phyloP scores from a whole-genome alignment of 1,140 invertebrate species.

The Campodea augens region DNA sequence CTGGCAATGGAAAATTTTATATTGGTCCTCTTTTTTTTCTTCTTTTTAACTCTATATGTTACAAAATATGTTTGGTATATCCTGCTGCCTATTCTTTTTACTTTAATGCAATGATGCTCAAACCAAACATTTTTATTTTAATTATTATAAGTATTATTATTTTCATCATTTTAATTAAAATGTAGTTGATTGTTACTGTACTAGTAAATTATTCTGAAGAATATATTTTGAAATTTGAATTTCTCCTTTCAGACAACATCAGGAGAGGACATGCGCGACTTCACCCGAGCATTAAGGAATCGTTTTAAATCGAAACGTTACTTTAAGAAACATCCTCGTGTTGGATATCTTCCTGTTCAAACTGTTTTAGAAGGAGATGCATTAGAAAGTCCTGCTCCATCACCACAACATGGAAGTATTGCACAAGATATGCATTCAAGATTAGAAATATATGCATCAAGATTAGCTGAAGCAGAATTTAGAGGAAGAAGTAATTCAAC shows the following conservation, averaged over 20 bases:
- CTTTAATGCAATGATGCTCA: no score
- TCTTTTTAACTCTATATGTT: no score
- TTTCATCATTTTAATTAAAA: no score
- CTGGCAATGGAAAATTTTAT: no score
- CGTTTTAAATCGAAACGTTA: conserved; percentile 96
- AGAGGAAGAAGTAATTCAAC: conserved; percentile 50
- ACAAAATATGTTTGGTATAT: no score
- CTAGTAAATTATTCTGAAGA: no score
- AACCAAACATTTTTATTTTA: no score
- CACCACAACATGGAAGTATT: conserved; percentile 47
- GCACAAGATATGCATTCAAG: conserved; percentile 71
- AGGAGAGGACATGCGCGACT: conserved; percentile 93
- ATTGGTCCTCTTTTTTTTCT: no score
- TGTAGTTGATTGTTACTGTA: no score
- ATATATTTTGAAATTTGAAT: no score
- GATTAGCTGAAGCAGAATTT: conserved; percentile 82
- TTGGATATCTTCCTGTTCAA: conserved; percentile 93
- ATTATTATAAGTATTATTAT: no score
- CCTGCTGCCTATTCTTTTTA: no score
- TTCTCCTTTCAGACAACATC: conserved; percentile 96
- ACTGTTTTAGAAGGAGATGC: conserved; percentile 83
- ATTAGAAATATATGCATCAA: conserved; percentile 76
- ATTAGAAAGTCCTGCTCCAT: conserved; percentile 67
- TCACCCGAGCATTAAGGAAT: conserved; percentile 87
- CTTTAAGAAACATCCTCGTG: conserved; percentile 86